A percentile compares a stretch with the other conserved stretches of the same genome.
Conservation (phyloP, 2,888 invertebrate species). For the Hydropsyche betteni region DNA sequence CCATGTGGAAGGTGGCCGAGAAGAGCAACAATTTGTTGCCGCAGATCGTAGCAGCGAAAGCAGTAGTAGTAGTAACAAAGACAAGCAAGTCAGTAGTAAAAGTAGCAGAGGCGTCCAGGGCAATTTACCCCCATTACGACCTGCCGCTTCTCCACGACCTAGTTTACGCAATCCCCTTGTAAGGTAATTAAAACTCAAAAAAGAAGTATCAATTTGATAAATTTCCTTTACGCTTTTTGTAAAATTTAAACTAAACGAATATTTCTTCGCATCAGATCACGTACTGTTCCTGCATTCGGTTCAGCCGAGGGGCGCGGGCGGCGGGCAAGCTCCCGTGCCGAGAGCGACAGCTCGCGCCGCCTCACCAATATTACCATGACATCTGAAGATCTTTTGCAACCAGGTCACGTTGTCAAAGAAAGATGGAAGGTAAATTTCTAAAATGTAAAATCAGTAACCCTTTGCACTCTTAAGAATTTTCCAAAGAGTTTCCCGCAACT, state of each 20-base stretch:
- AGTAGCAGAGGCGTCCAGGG: slow-evolving; percentile 40
- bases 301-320: slow-evolving; percentile 55
- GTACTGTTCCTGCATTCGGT: slow-evolving; percentile 66
- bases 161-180: slow-evolving; percentile 45
- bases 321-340: slow-evolving; percentile 55
- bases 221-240: not conserved
- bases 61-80: slow-evolving; percentile 1
- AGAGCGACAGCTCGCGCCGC: slow-evolving; percentile 61
- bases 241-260: too few species aligned
- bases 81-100: not conserved
- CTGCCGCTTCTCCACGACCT: slow-evolving; percentile 39
- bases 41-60: slow-evolving; percentile 28
- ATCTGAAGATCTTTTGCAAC: slow-evolving; percentile 92
- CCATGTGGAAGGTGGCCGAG: slow-evolving; percentile 48
- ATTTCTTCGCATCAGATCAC: slow-evolving; percentile 56
- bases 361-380: slow-evolving; percentile 83
- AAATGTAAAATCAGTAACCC: not conserved
- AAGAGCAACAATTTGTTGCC: slow-evolving; percentile 30
- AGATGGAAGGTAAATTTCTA: slow-evolving; percentile 90
- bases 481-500: too few species aligned
- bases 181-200: slow-evolving; percentile 39
- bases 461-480: too few species aligned
- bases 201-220: not conserved
- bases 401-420: slow-evolving; percentile 97
- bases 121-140: slow-evolving; percentile 39